These are phyloP conservation scores for Rotaria socialis DNA, from an alignment of 2,888 invertebrate genomes.

Conservation along the genomic window DNA sequence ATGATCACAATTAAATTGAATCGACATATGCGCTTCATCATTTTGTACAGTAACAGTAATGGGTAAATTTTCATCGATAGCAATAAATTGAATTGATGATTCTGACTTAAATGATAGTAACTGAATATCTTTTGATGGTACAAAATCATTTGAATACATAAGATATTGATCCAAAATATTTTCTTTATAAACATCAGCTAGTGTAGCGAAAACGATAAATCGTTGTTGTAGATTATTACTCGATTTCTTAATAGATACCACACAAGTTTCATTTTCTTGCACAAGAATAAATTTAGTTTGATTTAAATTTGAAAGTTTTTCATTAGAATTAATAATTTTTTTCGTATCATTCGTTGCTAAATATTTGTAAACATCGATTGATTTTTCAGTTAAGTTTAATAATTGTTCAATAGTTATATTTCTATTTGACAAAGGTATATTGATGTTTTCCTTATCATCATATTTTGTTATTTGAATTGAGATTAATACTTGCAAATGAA, in stretches of 20 bases:
- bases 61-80: not conserved
- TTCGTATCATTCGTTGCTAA: not conserved
- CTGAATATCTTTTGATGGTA: not conserved
- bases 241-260: not conserved
- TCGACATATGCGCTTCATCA: not conserved
- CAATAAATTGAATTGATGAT: not conserved
- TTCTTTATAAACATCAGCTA: not conserved
- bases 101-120: not conserved
- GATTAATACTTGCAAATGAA: not conserved
- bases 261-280: conserved; percentile 25
- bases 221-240: not conserved
- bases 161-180: not conserved
- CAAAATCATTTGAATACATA: not conserved
- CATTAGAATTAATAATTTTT: not conserved
- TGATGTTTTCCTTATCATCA: not conserved
- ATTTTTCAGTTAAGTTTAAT: not conserved
- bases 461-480: not conserved
- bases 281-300: not conserved
- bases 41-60: not conserved
- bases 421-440: not conserved
- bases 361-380: not conserved
- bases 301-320: not conserved
- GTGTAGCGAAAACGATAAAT: not conserved
- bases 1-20: not conserved
- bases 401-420: conserved; percentile 11